Percentiles rank a stretch among this genome's conserved stretches.
Evolutionary conservation across 2,797 vertebrate species (phyloP).

Genomic region (Scolopax bukidnonensis): DNA sequence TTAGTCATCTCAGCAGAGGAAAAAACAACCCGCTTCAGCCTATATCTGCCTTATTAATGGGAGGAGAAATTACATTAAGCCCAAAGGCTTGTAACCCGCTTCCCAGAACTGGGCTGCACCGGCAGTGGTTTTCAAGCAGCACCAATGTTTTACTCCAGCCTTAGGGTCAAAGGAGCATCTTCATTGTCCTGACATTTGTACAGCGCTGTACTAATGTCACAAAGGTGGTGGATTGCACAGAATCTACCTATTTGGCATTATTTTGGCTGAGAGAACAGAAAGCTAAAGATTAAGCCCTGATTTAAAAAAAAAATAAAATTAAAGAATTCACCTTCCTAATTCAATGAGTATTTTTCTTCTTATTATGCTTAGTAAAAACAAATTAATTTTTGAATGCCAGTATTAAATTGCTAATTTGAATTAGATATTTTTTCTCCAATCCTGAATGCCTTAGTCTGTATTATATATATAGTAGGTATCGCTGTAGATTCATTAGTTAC

Average conservation of each 20-base stretch:
- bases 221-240: neutral
- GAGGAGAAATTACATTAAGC: neutral
- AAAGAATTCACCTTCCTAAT: neutral
- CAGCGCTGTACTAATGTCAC: neutral
- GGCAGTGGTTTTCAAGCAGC: neutral
- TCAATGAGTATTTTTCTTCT: neutral
- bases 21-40: slow-evolving; percentile 30
- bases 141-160: neutral
- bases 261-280: neutral
- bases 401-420: neutral
- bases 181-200: neutral
- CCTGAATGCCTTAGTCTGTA: neutral
- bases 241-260: neutral
- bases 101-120: neutral
- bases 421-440: neutral
- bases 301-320: neutral
- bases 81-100: neutral
- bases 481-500: neutral
- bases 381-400: neutral
- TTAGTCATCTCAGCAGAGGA: slow-evolving; percentile 37
- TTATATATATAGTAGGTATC: neutral
- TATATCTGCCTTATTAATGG: neutral
- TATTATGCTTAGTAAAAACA: neutral
- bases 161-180: neutral
- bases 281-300: neutral